Conservation (phyloP, 2,113 vertebrate species). For the Megalops atlanticus region DNA sequence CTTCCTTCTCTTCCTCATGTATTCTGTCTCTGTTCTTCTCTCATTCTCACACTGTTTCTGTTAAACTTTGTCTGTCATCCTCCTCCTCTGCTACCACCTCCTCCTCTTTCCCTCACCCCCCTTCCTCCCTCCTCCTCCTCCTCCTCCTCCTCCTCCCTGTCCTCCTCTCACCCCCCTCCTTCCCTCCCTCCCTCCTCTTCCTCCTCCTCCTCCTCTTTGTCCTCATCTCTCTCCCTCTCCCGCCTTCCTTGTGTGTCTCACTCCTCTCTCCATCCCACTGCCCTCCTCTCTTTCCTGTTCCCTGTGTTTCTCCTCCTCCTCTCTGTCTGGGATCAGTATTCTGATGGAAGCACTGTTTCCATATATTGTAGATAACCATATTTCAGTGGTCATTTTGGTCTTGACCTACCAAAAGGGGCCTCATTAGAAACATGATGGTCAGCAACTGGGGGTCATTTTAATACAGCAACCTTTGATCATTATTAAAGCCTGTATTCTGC, state of each 20-base stretch:
- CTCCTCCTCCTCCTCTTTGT: not conserved
- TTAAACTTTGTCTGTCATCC: not conserved
- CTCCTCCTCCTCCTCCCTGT: not conserved
- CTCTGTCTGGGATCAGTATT: not conserved
- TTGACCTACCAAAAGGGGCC: not conserved
- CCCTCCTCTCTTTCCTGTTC: not conserved
- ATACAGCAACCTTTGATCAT: too few species aligned
- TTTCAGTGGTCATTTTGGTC: too few species aligned
- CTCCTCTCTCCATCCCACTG: not conserved
- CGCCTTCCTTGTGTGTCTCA: not conserved
- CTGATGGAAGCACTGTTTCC: not conserved
- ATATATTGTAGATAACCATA: too few species aligned
- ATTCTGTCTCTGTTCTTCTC: not conserved
- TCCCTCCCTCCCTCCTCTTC: not conserved
- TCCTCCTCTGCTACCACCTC: too few species aligned
- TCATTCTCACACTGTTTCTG: too few species aligned
- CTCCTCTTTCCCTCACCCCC: not conserved
- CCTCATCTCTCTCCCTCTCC: not conserved
- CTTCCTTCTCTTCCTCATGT: not conserved
- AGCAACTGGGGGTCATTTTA: too few species aligned
- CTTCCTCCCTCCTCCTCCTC: not conserved
- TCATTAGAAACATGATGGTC: not conserved
- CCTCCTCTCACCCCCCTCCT: not conserved
- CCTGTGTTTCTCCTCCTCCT: not conserved
- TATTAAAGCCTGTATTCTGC: too few species aligned